Evolutionary conservation across 2,113 vertebrate species (phyloP), one percentile per base, ranked within the genome.

Genomic region (Uropsilus gracilis): DNA sequence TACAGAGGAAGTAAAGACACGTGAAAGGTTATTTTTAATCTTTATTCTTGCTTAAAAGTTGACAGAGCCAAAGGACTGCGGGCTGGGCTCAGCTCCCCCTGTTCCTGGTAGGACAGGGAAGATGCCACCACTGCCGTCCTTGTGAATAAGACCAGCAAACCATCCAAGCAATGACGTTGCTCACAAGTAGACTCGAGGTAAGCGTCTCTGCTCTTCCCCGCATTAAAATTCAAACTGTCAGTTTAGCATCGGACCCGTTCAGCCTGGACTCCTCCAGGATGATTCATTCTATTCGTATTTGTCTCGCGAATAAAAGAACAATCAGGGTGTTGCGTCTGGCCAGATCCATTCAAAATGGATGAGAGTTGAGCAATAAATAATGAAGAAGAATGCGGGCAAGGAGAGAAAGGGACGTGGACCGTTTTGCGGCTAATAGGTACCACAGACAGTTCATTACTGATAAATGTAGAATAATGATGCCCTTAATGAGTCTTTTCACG

Each of bases 401-500:
- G 61, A 75, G 64, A 46, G 8, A 92, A 96, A 96, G 94, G 77
- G 73, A 94, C 90, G 93, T 72, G 77, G 73, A 93, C 86, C 80
- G 55, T 91, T 97, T 97, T 95, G 96, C 71, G 1, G 48, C 91
- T 96, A 97, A 77, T 94, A 95, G 85, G 88, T 90, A 89, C 93
- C 95, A 95, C 95, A 90, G 81, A 91, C 89, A 93, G 86, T 53
- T 97, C 97, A 90, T 94, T 95, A 95, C 30, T 97, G 95, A 95
- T 95, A 97, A 97, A 91, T 97, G 87, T 88, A 93, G 90, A 97
- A 97, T 96, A 98, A 96, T 83, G 37, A 95, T 89, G 32, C 91
- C n/a, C 68, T 95, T 96, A 94, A 76, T 96, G 97, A 98, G 82
- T 94, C 91, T 91, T 97, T 98, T 98, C 96, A 97, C 6, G 53